Conservation (phyloP, 1,140 invertebrate genomes). For the Drosophila varians region DNA sequence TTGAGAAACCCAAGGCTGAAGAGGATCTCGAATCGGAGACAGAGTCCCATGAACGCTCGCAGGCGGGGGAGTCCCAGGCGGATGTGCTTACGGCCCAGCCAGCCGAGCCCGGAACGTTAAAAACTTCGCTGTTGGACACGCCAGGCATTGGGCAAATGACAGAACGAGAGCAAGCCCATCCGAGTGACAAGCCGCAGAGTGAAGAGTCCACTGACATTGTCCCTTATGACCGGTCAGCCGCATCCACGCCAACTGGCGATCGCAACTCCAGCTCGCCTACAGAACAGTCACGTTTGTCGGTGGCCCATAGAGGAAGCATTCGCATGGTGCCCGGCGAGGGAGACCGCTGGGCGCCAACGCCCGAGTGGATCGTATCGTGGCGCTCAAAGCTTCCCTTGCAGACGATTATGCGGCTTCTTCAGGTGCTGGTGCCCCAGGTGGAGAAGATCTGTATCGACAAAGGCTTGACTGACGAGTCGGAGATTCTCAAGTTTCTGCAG, state of each 20-base stretch:
- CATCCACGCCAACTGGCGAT: constrained; percentile 32
- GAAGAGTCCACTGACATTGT: constrained; percentile 51
- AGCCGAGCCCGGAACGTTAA: constrained; percentile 95
- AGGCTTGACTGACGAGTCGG: constrained; percentile 99
- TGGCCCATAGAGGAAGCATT: constrained; percentile 78
- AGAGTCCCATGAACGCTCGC: constrained; percentile 69
- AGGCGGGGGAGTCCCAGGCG: constrained; percentile 87
- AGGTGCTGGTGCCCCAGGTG: constrained; percentile 99
- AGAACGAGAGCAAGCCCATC: constrained; percentile 95
- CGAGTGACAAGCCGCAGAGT: constrained; percentile 75
- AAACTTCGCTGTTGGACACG: constrained; percentile 94
- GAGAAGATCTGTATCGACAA: constrained; percentile 99
- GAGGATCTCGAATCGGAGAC: constrained; percentile 66
- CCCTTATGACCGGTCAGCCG: constrained; percentile 50
- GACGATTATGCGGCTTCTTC: constrained; percentile 99
- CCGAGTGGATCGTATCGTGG: constrained; percentile 98
- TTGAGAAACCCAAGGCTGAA: constrained; percentile 38
- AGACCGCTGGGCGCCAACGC: constrained; percentile 91
- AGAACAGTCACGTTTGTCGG: constrained; percentile 73
- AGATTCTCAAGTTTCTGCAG: constrained; percentile 99
- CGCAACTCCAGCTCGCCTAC: constrained; percentile 59
- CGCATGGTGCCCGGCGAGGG: constrained; percentile 70
- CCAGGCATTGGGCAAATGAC: constrained; percentile 94
- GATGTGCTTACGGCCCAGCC: constrained; percentile 90
- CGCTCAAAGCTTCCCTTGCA: constrained; percentile 98